Base-by-base conservation (phyloP, 2,113 vertebrate genomes). In the Grammatotria lemairii region DNA sequence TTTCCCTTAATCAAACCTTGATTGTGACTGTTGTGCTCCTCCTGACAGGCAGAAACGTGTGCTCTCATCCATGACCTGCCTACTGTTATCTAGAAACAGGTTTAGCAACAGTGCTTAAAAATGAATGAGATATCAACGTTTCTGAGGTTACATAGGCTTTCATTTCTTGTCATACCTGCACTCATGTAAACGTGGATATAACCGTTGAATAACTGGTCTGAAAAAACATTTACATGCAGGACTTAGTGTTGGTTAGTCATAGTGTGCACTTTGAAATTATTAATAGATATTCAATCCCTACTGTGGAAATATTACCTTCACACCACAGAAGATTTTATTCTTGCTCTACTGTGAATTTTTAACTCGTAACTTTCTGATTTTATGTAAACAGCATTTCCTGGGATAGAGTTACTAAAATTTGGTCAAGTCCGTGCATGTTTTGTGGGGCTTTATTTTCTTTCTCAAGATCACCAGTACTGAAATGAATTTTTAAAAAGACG, bases 401-500 rank as follows among this genome's bases (percentile, higher is more conserved):
- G 10, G 58, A 31, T 47, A 19, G 12, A 75, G 70, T 49, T 75
- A 31, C 23, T 49, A 5, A 75, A 19, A 47, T 19, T 31, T 47
- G 23, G 14, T 75, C 70, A 28, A 17, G 23, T 49, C 21, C 0
- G 0, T 49, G 9, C 23, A 31, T 75, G 14, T 17, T 75, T 19
- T 19, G 23, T 63, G 58, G 31, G 58, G 58, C 13, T 65, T 3
- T 65, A 12, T 12, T 49, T 75, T 49, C 42, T 31, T 75, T 75
- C 14, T 28, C 16, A 8, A 19, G 23, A 11, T 49, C 42, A 31
- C 16, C 42, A 17, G 23, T 26, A 49, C 7, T 31, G 42, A 31
- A n/a, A 14, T 73, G 5, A 7, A 28, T 28, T 45, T 73, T 23
- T 26, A 9, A 28, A 65, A 12, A n/a, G 58, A 63, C 0, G 0